Evolutionary conservation across 2,888 invertebrate species (phyloP).

Genomic region (Archips crataeganus): DNA sequence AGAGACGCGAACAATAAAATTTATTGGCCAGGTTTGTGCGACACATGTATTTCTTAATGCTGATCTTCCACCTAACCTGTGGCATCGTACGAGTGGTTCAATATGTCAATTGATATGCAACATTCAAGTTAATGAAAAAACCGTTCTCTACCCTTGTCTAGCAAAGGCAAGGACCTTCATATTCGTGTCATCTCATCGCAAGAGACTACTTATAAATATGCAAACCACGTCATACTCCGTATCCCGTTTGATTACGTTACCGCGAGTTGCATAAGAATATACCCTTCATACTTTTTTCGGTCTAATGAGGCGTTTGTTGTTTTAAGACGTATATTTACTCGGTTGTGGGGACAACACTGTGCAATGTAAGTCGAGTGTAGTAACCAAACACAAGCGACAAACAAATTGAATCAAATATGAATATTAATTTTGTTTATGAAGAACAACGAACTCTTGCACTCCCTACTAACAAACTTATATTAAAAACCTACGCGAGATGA

Average conservation of each 20-base stretch:
- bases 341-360: not conserved
- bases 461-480: not conserved
- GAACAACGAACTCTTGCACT: slow-evolving; percentile 1
- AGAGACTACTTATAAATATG: slow-evolving; percentile 41
- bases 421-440: slow-evolving; percentile 8
- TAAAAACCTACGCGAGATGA: slow-evolving; percentile 1
- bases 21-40: too few species aligned
- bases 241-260: slow-evolving; percentile 39
- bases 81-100: not conserved
- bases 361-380: not conserved
- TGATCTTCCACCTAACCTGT: not conserved
- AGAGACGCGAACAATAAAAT: too few species aligned
- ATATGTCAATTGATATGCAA: slow-evolving; percentile 23
- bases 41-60: too few species aligned
- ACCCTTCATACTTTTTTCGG: slow-evolving; percentile 17
- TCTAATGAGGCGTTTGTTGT: slow-evolving; percentile 17
- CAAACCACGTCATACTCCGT: slow-evolving; percentile 37
- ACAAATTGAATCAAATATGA: slow-evolving; percentile 19
- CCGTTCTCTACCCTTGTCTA: slow-evolving; percentile 6
- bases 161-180: slow-evolving; percentile 26
- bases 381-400: slow-evolving; percentile 12
- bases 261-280: slow-evolving; percentile 33
- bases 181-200: slow-evolving; percentile 27
- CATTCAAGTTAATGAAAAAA: slow-evolving; percentile 34
- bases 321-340: slow-evolving; percentile 17